Evolutionary conservation across 1,140 invertebrate genomes (phyloP).

Genomic region (Caerostris darwini): DNA sequence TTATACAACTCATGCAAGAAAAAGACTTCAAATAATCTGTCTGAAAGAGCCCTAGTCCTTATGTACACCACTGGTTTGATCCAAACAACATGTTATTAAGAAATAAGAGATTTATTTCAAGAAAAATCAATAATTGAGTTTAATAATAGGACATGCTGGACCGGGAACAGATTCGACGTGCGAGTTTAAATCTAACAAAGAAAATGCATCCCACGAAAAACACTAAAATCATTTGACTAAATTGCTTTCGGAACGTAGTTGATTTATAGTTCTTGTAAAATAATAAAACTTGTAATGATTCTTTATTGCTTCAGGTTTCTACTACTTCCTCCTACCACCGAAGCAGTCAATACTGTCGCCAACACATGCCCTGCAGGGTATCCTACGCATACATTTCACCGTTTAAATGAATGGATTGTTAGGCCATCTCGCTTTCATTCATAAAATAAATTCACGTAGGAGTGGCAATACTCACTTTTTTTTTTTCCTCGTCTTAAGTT

Average conservation of each 20-base stretch:
- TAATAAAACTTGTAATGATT: conserved; percentile 8
- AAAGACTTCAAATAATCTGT: too few relatives aligned
- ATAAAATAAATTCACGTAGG: conserved; percentile 9
- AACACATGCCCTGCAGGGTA: conserved; percentile 6
- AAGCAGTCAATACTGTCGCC: neutral
- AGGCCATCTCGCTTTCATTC: neutral
- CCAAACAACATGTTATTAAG: too few relatives aligned
- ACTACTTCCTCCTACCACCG: conserved; percentile 4
- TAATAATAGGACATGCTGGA: too few relatives aligned
- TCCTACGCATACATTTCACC: conserved; percentile 16
- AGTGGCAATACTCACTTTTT: neutral
- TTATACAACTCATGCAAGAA: too few relatives aligned
- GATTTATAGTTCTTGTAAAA: conserved; percentile 26
- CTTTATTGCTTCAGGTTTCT: conserved; percentile 16
- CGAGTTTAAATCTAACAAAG: too few relatives aligned
- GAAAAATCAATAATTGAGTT: too few relatives aligned
- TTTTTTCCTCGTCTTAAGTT: neutral
- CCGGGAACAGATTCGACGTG: too few relatives aligned
- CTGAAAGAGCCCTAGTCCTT: too few relatives aligned
- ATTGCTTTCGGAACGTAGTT: neutral
- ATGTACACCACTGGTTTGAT: too few relatives aligned
- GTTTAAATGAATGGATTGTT: neutral
- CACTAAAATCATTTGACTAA: neutral
- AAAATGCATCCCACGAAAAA: neutral
- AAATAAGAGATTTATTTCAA: too few relatives aligned